Conservation (phyloP, 1,140 invertebrate species). For the Neodiprion virginianus region DNA sequence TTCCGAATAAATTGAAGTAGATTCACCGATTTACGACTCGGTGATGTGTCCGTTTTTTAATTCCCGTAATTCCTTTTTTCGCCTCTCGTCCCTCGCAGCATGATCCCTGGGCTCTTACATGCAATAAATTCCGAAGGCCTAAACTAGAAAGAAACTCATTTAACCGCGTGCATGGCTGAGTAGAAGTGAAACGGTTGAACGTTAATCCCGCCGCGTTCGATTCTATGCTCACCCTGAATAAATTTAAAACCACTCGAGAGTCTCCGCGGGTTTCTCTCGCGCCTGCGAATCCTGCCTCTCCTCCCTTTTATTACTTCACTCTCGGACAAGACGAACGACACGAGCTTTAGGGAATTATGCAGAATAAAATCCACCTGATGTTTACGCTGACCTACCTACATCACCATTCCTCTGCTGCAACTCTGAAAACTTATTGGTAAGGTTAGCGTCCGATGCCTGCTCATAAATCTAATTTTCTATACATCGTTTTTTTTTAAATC, state of each 20-base stretch:
- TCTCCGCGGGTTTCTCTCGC: background rate
- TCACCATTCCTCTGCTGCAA: too few relatives aligned
- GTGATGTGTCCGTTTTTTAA: too few relatives aligned
- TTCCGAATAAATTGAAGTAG: too few relatives aligned
- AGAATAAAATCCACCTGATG: background rate
- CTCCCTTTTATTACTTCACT: background rate
- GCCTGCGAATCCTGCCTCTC: background rate
- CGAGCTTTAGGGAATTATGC: background rate
- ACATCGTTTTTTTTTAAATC: too few relatives aligned
- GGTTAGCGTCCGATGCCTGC: too few relatives aligned
- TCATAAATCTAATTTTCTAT: too few relatives aligned
- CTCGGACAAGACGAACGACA: conserved; percentile 6
- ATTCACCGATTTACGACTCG: too few relatives aligned
- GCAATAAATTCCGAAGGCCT: too few relatives aligned
- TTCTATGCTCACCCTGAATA: background rate
- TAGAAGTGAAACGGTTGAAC: background rate
- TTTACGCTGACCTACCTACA: background rate
- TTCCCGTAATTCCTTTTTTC: too few relatives aligned
- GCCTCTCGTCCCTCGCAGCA: too few relatives aligned
- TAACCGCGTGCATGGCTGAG: background rate
- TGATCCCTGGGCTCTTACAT: too few relatives aligned
- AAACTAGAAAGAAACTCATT: background rate
- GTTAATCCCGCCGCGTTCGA: background rate
- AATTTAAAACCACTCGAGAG: background rate
- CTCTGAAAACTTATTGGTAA: too few relatives aligned